A percentile compares a stretch with the other conserved stretches of the same genome.
These are phyloP conservation scores for Furcula furcula DNA, from an alignment of 2,888 invertebrate genomes.

Conservation along the genomic window DNA sequence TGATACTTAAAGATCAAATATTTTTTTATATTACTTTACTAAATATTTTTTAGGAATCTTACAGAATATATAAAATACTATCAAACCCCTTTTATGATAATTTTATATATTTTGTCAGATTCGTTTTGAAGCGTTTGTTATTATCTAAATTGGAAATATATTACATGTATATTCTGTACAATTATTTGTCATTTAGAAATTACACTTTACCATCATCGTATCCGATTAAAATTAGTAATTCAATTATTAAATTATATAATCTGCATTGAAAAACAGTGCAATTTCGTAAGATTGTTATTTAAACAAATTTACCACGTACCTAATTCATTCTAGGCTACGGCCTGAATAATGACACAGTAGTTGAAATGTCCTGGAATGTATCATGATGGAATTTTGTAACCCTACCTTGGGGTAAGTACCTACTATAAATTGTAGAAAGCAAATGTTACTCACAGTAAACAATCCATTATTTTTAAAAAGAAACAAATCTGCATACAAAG, in stretches of 20 bases:
- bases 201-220: constrained; percentile 62
- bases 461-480: too few relatives aligned
- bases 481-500: too few relatives aligned
- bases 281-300: constrained; percentile 13
- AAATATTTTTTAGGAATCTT: constrained; percentile 12
- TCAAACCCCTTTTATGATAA: too few relatives aligned
- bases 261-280: constrained; percentile 22
- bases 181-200: constrained; percentile 75
- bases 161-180: constrained; percentile 47
- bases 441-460: too few relatives aligned
- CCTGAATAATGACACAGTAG: constrained; percentile 2
- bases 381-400: too few relatives aligned
- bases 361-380: too few relatives aligned
- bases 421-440: too few relatives aligned
- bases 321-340: constrained; percentile 3
- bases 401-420: too few relatives aligned
- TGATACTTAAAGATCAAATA: constrained; percentile 39
- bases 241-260: constrained; percentile 19
- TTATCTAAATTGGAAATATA: constrained; percentile 39
- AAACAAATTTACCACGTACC: not conserved
- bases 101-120: constrained; percentile 24
- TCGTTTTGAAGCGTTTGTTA: constrained; percentile 27
- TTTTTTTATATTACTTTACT: constrained; percentile 13
- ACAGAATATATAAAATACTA: constrained; percentile 9
- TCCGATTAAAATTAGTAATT: constrained; percentile 27